phyloP scores from a whole-genome alignment of 2,113 vertebrate genomes.

The Odontophorus gujanensis region DNA sequence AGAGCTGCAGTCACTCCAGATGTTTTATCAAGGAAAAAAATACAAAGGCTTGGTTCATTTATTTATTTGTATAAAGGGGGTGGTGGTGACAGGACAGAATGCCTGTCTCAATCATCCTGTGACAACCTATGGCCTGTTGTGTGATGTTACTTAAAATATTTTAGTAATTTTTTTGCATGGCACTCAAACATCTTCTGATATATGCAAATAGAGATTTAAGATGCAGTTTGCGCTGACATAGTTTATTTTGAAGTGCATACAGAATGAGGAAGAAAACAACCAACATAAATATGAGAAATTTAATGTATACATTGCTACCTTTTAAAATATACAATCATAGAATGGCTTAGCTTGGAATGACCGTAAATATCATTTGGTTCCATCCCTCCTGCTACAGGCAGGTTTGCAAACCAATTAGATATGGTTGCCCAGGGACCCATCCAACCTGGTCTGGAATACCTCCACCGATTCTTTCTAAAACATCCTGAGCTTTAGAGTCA shows the following conservation, averaged over 20 bases:
- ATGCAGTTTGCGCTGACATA: neutral
- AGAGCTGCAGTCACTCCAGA: neutral
- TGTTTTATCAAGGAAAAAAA: neutral
- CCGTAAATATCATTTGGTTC: too few relatives aligned
- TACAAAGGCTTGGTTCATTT: too few relatives aligned
- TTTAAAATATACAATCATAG: neutral
- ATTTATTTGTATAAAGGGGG: too few relatives aligned
- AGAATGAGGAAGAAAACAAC: neutral
- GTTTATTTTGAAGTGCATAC: neutral
- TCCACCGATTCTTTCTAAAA: neutral
- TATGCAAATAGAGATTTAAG: neutral
- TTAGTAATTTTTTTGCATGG: neutral
- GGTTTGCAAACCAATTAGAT: too few relatives aligned
- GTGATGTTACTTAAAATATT: neutral
- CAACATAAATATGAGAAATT: neutral
- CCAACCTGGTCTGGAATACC: too few relatives aligned
- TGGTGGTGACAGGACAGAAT: too few relatives aligned
- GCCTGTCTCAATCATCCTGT: neutral
- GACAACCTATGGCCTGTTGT: neutral
- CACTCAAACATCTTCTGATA: neutral
- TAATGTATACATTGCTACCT: neutral
- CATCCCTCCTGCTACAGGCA: too few relatives aligned
- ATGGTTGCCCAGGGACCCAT: too few relatives aligned
- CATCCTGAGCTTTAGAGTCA: neutral
- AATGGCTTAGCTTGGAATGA: too few relatives aligned